Base-by-base conservation (phyloP, 1,140 invertebrate species). In the Bradysia coprophila region DNA sequence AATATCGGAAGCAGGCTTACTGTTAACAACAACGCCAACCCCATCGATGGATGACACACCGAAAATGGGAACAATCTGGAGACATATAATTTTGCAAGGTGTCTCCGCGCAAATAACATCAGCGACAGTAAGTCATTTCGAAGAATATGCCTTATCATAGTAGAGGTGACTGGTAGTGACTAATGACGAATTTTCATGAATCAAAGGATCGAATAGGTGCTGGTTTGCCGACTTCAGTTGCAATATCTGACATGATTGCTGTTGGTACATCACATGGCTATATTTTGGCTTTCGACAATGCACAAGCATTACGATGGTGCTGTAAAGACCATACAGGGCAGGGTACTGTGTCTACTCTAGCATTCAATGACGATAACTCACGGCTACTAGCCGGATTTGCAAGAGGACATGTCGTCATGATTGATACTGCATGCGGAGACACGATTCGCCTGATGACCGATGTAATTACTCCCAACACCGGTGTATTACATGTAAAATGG, bases 181-280 rank as follows among this genome's bases (percentile, higher is more conserved):
- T n/a, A n/a, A n/a, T n/a, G n/a, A n/a, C 37, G 2, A 38, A 38
- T 43, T 39, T 42, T 31, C 21, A 32, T 15, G 22, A 28, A 38
- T 15, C 18, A 44, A 49, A 86, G 81, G 88, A 94, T 49, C 72
- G 84, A 47, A 82, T 92, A 18, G 81, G 87, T 65, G 84, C 87
- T 41, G 91, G 91, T 19, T 70, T 81, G 42, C 85, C 90, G 2
- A 90, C 87, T 49, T 76, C 84, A 18, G 71, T 83, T 20, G 73
- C 80, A 46, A 81, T 81, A 31, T 71, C 75, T 2, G 75, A 77
- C 38, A 73, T 84, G 52, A 78, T 94, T 47, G 84, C 82, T 16
- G 74, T 96, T 38, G 92, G 93, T 24, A 96, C 91, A 32, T 90
- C 87, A 31, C 88, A 94, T 64, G 91, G 92, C 18, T 71, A 91